These are phyloP conservation scores for Zophobas morio DNA, from an alignment of 1,140 invertebrate genomes.

Conservation along the genomic window DNA sequence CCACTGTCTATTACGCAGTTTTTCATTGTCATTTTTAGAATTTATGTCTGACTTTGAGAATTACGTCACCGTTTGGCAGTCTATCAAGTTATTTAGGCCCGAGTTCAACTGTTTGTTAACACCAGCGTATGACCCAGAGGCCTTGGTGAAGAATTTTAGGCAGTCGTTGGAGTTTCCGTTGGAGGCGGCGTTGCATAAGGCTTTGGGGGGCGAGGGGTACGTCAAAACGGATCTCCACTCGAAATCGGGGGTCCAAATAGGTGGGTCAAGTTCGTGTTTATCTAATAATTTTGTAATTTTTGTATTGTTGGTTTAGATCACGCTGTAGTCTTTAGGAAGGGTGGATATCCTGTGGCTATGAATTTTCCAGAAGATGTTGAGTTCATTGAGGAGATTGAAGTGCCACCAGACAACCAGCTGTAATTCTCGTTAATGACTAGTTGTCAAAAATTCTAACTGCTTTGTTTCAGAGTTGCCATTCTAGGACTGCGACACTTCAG, in stretches of 20 bases:
- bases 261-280: conserved; percentile 62
- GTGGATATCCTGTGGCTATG: conserved; percentile 69
- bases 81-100: conserved; percentile 71
- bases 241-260: conserved; percentile 68
- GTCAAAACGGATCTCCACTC: conserved; percentile 67
- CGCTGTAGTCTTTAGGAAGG: conserved; percentile 69
- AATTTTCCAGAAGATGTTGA: conserved; percentile 57
- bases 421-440: conserved; percentile 54
- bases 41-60: conserved; percentile 69
- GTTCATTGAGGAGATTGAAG: conserved; percentile 66
- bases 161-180: conserved; percentile 64
- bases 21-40: conserved; percentile 56
- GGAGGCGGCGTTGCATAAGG: conserved; percentile 64
- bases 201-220: conserved; percentile 68
- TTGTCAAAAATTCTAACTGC: conserved; percentile 21
- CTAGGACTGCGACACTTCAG: conserved; percentile 60
- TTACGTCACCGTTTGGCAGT: conserved; percentile 72
- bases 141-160: conserved; percentile 53
- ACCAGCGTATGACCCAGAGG: conserved; percentile 55
- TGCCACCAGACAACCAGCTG: conserved; percentile 67
- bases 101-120: conserved; percentile 67
- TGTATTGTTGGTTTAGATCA: conserved; percentile 68
- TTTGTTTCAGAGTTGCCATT: conserved; percentile 68
- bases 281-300: conserved; percentile 5
- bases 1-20: neutral